Conservation (phyloP, 1,140 invertebrate genomes). For the Neelides sp. region DNA sequence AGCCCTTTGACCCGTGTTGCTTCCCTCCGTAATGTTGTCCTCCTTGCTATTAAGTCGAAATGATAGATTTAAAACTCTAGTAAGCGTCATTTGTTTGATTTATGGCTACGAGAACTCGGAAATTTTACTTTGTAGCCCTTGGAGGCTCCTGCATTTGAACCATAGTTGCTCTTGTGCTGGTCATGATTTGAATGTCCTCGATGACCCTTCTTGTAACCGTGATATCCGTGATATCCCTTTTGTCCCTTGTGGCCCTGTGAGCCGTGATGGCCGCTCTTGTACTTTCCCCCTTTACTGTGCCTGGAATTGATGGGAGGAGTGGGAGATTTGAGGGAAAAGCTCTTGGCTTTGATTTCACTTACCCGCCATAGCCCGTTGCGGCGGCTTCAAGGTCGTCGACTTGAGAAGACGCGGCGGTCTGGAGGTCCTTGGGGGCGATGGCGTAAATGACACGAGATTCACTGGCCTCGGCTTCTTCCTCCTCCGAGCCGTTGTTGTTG, state of each 20-base stretch:
- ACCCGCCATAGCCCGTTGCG: conserved; percentile 25
- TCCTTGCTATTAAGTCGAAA: neutral
- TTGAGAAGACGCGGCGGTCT: neutral
- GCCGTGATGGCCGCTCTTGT: conserved; percentile 18
- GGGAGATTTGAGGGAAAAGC: neutral
- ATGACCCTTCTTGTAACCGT: conserved; percentile 26
- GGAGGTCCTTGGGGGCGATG: too few species aligned
- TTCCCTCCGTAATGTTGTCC: conserved; percentile 14
- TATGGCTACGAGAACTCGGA: too few species aligned
- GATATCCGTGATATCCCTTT: conserved; percentile 19
- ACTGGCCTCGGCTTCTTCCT: conserved; percentile 6
- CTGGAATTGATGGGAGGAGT: neutral
- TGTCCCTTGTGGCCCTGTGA: conserved; percentile 12
- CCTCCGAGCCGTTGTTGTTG: conserved; percentile 1
- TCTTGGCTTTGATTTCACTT: neutral
- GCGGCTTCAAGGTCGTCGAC: conserved; percentile 20
- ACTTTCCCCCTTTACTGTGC: conserved; percentile 21
- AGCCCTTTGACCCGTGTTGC: conserved; percentile 15
- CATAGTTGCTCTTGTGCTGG: conserved; percentile 27
- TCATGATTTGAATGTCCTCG: conserved; percentile 20
- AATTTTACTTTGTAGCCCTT: conserved; percentile 22
- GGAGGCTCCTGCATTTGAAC: conserved; percentile 17
- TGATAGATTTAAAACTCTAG: too few species aligned
- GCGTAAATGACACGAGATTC: conserved; percentile 16
- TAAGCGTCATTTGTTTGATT: too few species aligned